Conservation (phyloP, 2,888 invertebrate species). For the Mesochorus sp. region DNA sequence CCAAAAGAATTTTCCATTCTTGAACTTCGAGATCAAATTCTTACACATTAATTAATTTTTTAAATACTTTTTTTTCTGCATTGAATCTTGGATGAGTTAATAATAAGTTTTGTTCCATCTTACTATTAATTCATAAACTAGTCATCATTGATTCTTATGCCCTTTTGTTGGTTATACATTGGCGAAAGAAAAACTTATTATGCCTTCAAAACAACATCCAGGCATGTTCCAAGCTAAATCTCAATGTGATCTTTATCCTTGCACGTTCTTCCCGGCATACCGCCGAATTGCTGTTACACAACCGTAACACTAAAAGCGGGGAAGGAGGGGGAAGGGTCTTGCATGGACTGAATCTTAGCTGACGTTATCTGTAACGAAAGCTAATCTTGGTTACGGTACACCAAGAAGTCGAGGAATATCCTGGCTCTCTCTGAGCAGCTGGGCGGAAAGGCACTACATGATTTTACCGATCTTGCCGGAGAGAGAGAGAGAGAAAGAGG, state of each 20-base stretch:
- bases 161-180: too few relatives aligned
- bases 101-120: too few relatives aligned
- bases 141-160: too few relatives aligned
- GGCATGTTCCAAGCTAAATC: conserved; percentile 17
- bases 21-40: too few relatives aligned
- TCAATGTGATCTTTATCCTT: conserved; percentile 22
- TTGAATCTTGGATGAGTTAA: too few relatives aligned
- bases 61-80: too few relatives aligned
- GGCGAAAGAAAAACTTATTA: conserved; percentile 70
- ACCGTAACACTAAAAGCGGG: neutral
- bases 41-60: too few relatives aligned
- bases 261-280: conserved; percentile 30
- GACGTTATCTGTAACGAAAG: conserved; percentile 78
- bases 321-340: neutral
- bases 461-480: conserved; percentile 74
- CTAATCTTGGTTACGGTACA: conserved; percentile 72
- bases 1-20: too few relatives aligned
- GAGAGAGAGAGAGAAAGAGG: neutral
- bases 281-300: conserved; percentile 20
- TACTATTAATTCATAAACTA: too few relatives aligned
- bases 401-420: conserved; percentile 74
- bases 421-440: conserved; percentile 66
- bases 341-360: conserved; percentile 66
- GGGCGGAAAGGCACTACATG: conserved; percentile 72
- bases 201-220: conserved; percentile 44